Conservation (phyloP, 1,140 invertebrate species). For the Wasmannia auropunctata region DNA sequence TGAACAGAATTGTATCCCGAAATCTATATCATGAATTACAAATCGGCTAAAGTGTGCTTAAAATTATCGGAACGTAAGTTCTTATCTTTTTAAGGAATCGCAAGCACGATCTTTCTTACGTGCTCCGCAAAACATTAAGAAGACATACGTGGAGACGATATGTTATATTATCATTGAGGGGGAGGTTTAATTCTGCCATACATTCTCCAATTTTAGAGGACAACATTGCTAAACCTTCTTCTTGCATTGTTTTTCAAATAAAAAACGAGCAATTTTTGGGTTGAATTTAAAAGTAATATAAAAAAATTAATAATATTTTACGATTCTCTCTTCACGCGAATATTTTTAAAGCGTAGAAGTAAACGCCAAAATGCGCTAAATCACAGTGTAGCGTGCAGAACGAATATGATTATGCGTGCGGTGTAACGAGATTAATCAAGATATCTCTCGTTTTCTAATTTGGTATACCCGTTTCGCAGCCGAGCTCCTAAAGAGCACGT, state of each 20-base stretch:
- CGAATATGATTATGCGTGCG: background rate
- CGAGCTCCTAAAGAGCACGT: background rate
- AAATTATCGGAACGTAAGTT: background rate
- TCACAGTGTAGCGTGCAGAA: background rate
- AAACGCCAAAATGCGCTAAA: background rate
- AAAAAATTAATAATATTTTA: background rate
- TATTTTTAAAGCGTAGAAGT: background rate
- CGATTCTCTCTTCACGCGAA: background rate
- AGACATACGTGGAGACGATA: background rate
- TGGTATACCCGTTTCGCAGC: background rate
- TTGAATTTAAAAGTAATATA: background rate
- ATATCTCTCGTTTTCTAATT: background rate
- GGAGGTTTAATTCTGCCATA: background rate
- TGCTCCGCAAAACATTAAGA: background rate
- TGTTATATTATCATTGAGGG: background rate
- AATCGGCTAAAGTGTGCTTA: background rate
- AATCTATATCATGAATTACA: too few species aligned
- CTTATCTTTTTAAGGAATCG: conserved; percentile 4
- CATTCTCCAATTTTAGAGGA: background rate
- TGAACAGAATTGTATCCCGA: background rate
- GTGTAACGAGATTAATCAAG: background rate
- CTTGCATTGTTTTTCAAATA: background rate
- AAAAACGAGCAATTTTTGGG: background rate
- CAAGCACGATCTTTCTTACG: background rate
- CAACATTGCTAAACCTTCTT: background rate